A percentile compares a stretch with the other conserved stretches of the same genome.
Evolutionary conservation across 2,113 vertebrate species (phyloP).

Genomic region (Laterallus jamaicensis): DNA sequence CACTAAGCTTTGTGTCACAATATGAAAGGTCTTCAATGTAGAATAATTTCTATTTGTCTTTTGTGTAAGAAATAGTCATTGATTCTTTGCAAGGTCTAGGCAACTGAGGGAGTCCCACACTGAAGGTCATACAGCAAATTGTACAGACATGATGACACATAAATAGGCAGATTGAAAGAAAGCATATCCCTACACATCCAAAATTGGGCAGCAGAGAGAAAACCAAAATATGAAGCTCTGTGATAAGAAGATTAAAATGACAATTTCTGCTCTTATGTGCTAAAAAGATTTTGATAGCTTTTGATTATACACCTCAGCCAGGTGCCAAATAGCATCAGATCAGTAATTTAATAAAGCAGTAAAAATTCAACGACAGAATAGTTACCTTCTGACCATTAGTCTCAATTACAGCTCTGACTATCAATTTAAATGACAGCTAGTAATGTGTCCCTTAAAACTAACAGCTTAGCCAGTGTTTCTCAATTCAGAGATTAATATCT

Average conservation of each 20-base stretch:
- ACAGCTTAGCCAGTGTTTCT: constrained; percentile 63
- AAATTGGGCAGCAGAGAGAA: background rate
- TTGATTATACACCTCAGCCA: background rate
- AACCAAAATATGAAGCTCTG: background rate
- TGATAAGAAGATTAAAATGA: background rate
- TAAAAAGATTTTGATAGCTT: background rate
- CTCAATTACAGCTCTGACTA: constrained; percentile 57
- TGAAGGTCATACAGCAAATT: background rate
- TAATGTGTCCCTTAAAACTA: constrained; percentile 71
- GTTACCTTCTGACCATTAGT: constrained; percentile 53
- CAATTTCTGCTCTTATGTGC: background rate
- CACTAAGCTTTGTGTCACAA: background rate
- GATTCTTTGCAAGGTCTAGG: background rate
- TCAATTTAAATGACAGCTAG: constrained; percentile 70
- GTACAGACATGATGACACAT: background rate
- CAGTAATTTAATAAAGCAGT: constrained; percentile 58
- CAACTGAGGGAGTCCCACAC: background rate
- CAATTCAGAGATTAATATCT: constrained; percentile 66
- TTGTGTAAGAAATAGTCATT: background rate
- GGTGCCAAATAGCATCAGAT: constrained; percentile 15
- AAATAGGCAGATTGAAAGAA: background rate
- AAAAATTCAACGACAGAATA: constrained; percentile 42
- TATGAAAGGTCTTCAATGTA: background rate
- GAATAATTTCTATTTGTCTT: background rate
- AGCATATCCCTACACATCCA: background rate